Conservation (phyloP, 2,797 vertebrate genomes). For the Hylomyscus alleni region DNA sequence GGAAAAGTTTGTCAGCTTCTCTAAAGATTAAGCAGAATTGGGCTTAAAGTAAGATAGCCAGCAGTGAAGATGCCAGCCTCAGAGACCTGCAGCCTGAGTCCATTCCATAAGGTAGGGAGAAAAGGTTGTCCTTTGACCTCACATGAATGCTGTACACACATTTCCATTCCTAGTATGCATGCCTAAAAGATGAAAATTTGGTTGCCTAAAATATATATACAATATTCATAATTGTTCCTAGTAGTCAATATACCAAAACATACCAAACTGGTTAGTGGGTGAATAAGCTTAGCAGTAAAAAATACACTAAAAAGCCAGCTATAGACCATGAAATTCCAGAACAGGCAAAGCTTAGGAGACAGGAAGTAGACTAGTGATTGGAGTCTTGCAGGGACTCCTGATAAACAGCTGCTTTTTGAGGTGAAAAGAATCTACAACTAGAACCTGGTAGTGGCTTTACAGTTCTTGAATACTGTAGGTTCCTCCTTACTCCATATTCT, state of each 20-base stretch:
- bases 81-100: background rate
- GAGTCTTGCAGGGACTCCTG: background rate
- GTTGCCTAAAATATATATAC: background rate
- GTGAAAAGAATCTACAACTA: slow-evolving; percentile 29
- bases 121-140: background rate
- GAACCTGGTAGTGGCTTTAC: background rate
- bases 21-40: background rate
- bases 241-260: background rate
- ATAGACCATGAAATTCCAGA: background rate
- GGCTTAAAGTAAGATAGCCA: background rate
- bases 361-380: background rate
- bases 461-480: background rate
- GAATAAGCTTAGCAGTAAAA: slow-evolving; percentile 33
- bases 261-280: background rate
- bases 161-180: background rate
- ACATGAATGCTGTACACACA: background rate
- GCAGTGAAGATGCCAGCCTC: background rate
- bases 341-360: background rate
- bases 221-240: background rate
- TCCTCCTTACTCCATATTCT: background rate
- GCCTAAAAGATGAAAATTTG: background rate
- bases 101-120: background rate
- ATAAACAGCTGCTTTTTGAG: slow-evolving; percentile 4
- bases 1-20: slow-evolving; percentile 20
- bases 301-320: background rate